Conservation (phyloP, 2,888 invertebrate genomes). For the Yponomeuta malinellus region DNA sequence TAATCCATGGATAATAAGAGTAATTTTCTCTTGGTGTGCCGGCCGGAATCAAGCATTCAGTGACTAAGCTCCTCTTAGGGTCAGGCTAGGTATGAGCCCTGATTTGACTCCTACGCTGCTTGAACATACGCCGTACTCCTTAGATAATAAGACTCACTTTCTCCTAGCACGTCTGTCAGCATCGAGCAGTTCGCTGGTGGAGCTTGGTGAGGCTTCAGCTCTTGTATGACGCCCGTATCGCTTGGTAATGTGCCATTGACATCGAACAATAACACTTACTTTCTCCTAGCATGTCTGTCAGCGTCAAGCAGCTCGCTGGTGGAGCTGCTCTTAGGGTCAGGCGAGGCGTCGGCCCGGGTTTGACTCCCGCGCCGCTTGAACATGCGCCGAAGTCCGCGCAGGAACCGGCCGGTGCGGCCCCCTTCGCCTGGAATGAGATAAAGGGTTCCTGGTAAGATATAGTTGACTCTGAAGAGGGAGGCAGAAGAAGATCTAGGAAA, state of each 20-base stretch:
- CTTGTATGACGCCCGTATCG: no score
- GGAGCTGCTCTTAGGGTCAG: slow-evolving; percentile 78
- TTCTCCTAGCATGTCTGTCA: slow-evolving; percentile 72
- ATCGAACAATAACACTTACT: slow-evolving; percentile 48
- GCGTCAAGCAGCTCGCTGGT: slow-evolving; percentile 81
- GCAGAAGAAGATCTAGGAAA: no score
- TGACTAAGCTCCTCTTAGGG: no score
- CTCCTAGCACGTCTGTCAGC: slow-evolving; percentile 74
- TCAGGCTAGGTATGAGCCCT: no score
- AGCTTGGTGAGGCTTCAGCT: slow-evolving; percentile 36
- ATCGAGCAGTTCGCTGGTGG: slow-evolving; percentile 81
- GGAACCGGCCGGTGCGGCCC: slow-evolving; percentile 78
- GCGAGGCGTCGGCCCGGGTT: slow-evolving; percentile 59
- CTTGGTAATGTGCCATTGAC: no score
- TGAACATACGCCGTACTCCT: slow-evolving; percentile 42
- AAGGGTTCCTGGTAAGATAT: background rate
- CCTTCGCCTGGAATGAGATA: slow-evolving; percentile 51
- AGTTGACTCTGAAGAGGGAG: no score
- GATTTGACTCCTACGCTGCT: no score
- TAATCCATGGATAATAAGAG: slow-evolving; percentile 48
- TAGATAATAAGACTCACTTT: slow-evolving; percentile 55
- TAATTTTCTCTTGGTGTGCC: no score
- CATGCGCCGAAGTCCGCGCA: slow-evolving; percentile 81
- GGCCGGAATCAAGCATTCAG: no score
- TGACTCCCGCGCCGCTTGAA: slow-evolving; percentile 76